Evolutionary conservation across 2,888 invertebrate genomes (phyloP), one percentile per base, ranked within the genome.

Genomic region (Cartodere bifasciata): DNA sequence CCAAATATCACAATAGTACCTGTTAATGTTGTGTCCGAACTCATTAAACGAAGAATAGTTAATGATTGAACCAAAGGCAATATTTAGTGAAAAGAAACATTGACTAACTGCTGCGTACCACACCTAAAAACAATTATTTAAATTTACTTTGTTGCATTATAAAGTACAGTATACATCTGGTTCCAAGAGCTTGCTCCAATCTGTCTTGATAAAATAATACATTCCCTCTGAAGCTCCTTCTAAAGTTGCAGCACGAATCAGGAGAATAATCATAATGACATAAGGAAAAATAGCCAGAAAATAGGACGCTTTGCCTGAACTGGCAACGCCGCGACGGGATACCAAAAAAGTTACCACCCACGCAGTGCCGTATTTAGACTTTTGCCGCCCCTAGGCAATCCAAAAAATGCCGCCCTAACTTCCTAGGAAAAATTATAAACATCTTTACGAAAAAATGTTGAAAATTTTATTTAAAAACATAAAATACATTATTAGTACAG

Each of bases 251-350:
- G 72, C 71, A 31, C 74, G 68, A 29, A 82, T 68, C 9, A 86
- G 65, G 20, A 86, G 59, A 15, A 72, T 71, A 36, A 82, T 58
- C 55, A 86, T 69, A 29, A 86, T 73, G 5, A 80, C 65, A 47
- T 83, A 83, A 1, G 85, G 85, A 53, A 84, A 84, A 2, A 86
- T 56, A 0, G 88, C 87, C 10, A 87, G 74, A 56, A 88, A 82
- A 57, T 88, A 88, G 1, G 87, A 75, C 0, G 75, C 78, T 55
- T 81, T 82, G 25, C 83, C 82, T 1, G 80, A 75, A 45, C 77
- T 78, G 53, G 75, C 74, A 2, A 82, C 77, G n/a, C 81, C 81
- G 34, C 68, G 70, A 14, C 75, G 64, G 27, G 81, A 70, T 31
- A 79, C 72, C 2, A 72, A 40, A 47, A 77, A 79, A 27, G 80